These are phyloP conservation scores for Muntiacus muntjak DNA, from an alignment of 2,113 vertebrate genomes.

Conservation along the genomic window DNA sequence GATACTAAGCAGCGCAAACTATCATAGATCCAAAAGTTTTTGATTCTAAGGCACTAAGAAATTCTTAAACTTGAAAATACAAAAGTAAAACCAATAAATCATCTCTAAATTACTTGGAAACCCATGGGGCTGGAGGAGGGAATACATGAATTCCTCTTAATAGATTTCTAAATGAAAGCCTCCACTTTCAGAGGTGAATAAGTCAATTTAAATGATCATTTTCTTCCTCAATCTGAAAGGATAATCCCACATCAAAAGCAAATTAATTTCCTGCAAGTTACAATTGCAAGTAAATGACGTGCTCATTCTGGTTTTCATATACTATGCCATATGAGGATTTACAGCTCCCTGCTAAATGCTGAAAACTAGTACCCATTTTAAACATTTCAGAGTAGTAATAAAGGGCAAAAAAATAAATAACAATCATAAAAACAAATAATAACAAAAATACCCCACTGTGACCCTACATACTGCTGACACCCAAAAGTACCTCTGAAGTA, in stretches of 20 bases:
- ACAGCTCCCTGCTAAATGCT: not conserved
- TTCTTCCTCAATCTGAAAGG: conserved; percentile 44
- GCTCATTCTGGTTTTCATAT: conserved; percentile 25
- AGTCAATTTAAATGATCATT: conserved; percentile 44
- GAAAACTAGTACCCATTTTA: conserved; percentile 1
- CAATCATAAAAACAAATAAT: not conserved
- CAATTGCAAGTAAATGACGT: conserved; percentile 22
- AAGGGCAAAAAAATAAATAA: conserved; percentile 2
- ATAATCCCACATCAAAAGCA: conserved; percentile 51
- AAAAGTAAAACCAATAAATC: conserved; percentile 48
- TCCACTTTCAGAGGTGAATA: conserved; percentile 46
- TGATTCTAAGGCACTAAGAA: conserved; percentile 22
- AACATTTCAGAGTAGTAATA: not conserved
- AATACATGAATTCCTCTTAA: conserved; percentile 48
- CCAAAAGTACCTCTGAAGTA: not conserved
- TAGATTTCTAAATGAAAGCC: conserved; percentile 50
- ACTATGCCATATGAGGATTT: not conserved
- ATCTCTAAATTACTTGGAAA: conserved; percentile 45
- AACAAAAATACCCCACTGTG: not conserved
- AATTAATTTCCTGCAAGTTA: conserved; percentile 43
- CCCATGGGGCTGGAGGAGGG: not conserved
- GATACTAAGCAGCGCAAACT: conserved; percentile 26
- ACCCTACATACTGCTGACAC: not conserved
- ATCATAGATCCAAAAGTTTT: not conserved
- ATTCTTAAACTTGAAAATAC: conserved; percentile 27